phyloP scores from a whole-genome alignment of 2,797 vertebrate species.

The Natrix natrix region DNA sequence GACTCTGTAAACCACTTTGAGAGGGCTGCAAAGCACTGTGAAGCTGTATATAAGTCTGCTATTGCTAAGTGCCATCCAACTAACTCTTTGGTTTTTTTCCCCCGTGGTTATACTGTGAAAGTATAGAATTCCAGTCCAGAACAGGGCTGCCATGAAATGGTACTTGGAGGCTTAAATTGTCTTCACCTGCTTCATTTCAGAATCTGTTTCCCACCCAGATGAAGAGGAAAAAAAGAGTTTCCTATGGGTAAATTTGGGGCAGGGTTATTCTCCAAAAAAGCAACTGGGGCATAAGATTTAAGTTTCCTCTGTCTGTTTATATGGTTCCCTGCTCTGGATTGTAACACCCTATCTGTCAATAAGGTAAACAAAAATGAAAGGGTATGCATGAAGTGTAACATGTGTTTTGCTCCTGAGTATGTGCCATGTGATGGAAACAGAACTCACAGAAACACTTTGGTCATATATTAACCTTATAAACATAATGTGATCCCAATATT shows the following conservation, averaged over 20 bases:
- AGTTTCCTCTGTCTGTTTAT: background rate
- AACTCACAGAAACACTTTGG: background rate
- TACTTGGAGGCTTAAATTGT: background rate
- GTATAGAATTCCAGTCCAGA: background rate
- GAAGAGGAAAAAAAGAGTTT: background rate
- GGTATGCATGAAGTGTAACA: background rate
- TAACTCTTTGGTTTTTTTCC: background rate
- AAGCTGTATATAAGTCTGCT: background rate
- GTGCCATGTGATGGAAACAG: background rate
- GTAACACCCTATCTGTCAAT: background rate
- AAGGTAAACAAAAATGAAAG: background rate
- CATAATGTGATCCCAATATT: constrained; percentile 45
- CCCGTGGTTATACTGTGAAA: background rate
- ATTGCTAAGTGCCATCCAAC: background rate
- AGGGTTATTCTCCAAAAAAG: background rate
- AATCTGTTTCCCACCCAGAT: background rate
- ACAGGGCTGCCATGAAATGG: background rate
- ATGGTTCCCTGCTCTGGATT: background rate
- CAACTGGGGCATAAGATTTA: background rate
- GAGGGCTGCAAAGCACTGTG: background rate
- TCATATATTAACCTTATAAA: constrained; percentile 16
- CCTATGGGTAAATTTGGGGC: background rate
- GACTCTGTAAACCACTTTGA: background rate
- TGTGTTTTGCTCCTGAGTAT: background rate
- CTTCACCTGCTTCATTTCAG: background rate